These are phyloP conservation scores for Crotalus horridus DNA, from an alignment of 2,113 vertebrate genomes.

Conservation along the genomic window DNA sequence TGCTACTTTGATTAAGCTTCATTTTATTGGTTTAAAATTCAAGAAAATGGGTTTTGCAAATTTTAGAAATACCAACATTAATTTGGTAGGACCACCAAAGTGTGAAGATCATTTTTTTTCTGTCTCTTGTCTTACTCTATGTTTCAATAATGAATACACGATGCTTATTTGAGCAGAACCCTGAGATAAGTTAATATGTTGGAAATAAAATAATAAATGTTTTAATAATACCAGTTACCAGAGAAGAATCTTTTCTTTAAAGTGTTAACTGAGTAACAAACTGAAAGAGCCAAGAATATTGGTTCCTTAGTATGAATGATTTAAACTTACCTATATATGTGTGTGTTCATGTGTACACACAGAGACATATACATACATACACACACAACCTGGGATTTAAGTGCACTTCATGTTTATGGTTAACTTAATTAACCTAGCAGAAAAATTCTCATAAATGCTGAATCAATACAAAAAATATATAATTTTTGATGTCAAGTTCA, in stretches of 20 bases:
- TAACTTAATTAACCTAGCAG: constrained; percentile 26
- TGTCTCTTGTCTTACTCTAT: constrained; percentile 11
- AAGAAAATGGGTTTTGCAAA: constrained; percentile 26
- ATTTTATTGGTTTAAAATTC: constrained; percentile 36
- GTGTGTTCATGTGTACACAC: background rate
- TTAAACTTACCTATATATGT: constrained; percentile 17
- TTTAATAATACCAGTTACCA: constrained; percentile 32
- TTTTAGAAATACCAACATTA: constrained; percentile 7
- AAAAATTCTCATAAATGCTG: constrained; percentile 37
- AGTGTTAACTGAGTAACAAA: constrained; percentile 9
- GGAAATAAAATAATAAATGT: constrained; percentile 29
- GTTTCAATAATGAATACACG: constrained; percentile 30
- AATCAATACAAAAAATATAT: constrained; percentile 32
- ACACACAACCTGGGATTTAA: constrained; percentile 40
- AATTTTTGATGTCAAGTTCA: constrained; percentile 31
- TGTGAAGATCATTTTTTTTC: background rate
- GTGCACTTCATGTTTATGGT: constrained; percentile 28
- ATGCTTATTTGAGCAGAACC: constrained; percentile 50
- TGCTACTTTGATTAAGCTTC: background rate
- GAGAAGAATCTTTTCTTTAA: constrained; percentile 37
- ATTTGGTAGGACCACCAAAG: constrained; percentile 12
- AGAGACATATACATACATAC: background rate
- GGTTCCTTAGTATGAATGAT: background rate
- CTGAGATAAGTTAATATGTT: constrained; percentile 60
- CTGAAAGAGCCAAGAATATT: constrained; percentile 3